Conservation (phyloP, 1,140 invertebrate species). For the Paraescarpia echinospica region DNA sequence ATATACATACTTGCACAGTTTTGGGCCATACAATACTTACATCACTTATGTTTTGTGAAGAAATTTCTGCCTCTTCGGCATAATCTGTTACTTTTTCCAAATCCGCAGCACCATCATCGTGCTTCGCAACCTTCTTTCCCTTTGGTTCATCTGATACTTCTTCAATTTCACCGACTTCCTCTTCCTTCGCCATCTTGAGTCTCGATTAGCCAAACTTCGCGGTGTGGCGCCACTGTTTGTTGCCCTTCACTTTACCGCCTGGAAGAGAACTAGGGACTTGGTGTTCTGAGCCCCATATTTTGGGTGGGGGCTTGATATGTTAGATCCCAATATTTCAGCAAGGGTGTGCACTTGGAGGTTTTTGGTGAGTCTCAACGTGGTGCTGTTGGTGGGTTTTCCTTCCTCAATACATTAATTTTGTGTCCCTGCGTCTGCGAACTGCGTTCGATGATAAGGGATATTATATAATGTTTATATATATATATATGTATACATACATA, state of each 20-base stretch:
- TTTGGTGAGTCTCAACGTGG: too few relatives aligned
- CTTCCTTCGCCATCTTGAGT: slow-evolving; percentile 30
- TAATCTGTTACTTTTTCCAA: slow-evolving; percentile 59
- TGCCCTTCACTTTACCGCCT: background rate
- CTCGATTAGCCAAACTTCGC: background rate
- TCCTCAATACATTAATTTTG: too few relatives aligned
- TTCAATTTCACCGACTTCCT: slow-evolving; percentile 39
- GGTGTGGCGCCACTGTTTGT: background rate
- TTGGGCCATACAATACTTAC: slow-evolving; percentile 35
- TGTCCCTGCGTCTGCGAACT: too few relatives aligned
- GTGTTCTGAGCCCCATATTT: too few relatives aligned
- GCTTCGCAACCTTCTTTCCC: slow-evolving; percentile 52
- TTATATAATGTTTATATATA: too few relatives aligned
- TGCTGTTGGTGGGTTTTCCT: too few relatives aligned
- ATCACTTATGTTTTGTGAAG: slow-evolving; percentile 50
- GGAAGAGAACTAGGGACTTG: background rate
- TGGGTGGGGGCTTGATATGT: too few relatives aligned
- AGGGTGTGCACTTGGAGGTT: too few relatives aligned
- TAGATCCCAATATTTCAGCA: too few relatives aligned
- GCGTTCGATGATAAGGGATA: too few relatives aligned
- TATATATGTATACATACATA: too few relatives aligned
- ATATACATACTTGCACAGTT: background rate
- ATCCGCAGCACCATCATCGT: slow-evolving; percentile 54
- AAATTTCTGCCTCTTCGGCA: slow-evolving; percentile 57
- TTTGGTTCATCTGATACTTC: slow-evolving; percentile 42